These are phyloP conservation scores for Lepidocyrtinus sp. DNA, from an alignment of 2,888 invertebrate species.

Conservation along the genomic window DNA sequence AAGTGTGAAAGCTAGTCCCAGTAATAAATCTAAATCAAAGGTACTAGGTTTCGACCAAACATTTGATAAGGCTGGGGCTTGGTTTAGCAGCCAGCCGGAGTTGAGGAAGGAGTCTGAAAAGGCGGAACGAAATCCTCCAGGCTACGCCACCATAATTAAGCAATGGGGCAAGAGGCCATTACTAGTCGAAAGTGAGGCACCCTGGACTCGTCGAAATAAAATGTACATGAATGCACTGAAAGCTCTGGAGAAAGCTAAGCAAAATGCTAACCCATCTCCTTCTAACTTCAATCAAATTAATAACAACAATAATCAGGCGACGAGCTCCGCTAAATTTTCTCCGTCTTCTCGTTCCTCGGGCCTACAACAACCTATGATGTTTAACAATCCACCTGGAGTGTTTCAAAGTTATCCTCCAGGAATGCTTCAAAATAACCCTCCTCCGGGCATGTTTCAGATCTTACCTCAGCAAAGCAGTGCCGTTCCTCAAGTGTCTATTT, in stretches of 20 bases:
- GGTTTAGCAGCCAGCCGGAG: background rate
- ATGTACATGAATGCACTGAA: conserved; percentile 40
- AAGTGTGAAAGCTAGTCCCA: background rate
- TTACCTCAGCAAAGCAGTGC: conserved; percentile 11
- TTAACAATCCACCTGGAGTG: no score
- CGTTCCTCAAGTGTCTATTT: background rate
- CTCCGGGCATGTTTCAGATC: background rate
- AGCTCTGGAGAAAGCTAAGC: background rate
- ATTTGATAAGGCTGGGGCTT: background rate
- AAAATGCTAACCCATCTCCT: background rate
- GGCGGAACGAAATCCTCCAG: background rate
- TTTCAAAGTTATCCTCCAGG: no score
- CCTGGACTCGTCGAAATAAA: conserved; percentile 39
- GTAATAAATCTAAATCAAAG: conserved; percentile 10
- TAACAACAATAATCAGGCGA: background rate
- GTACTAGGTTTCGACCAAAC: background rate
- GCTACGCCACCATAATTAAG: background rate
- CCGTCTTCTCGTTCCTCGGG: background rate
- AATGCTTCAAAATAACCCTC: no score
- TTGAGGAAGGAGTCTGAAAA: background rate
- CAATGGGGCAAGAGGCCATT: conserved; percentile 40
- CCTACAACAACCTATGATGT: conserved; percentile 1
- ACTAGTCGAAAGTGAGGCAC: conserved; percentile 41
- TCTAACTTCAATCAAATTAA: background rate
- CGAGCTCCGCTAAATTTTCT: background rate